Base-by-base conservation (phyloP, 2,888 invertebrate genomes). In the Sussaba pulchella region DNA sequence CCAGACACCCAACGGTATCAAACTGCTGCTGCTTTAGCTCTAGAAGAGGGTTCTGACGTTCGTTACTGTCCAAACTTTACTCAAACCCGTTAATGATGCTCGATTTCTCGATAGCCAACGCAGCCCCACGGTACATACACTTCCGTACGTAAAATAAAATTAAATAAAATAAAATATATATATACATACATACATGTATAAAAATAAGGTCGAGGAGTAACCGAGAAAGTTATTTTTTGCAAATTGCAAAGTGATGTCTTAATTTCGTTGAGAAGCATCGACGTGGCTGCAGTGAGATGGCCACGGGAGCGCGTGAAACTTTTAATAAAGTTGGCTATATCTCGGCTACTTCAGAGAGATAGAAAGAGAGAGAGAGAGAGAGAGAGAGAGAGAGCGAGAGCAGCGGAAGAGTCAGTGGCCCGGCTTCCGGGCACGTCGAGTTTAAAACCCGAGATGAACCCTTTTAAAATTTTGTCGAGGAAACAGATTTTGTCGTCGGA, bases 241-340 rank as follows among this genome's bases (percentile, higher is more conserved):
- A 80, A 88, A 87, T 87, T 85, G 87, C 85, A 85, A 87, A 86
- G 85, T 86, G 84, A 87, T 88, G 87, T 87, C 87, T 88, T 88
- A 87, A 88, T 88, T 89, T 86, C 85, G 83, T 86, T 82, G 82
- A 81, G 74, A 79, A 72, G 73, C 76, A 77, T 82, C 81, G 73
- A 73, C 71, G 73, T 78, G 17, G 26, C 43, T 36, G 54, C 43
- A 59, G 72, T 24, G 24, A 47, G 47, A 45, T 24, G 24, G n/a
- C 54, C 74, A 76, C 63, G 64, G 79, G 67, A 78, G 69, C 76
- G 69, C 61, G 78, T 66, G 75, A 86, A 88, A 89, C 87, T 89
- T 89, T 89, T 87, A 88, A 88, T 88, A 88, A 88, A 88, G 87
- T 89, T 89, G 77, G 63, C 63, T 64, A 43, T 39, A 67, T 41